A percentile compares a stretch with the other conserved stretches of the same genome.
These are phyloP conservation scores for Eulemur rufifrons DNA, from an alignment of 2,113 vertebrate species.

Conservation along the genomic window DNA sequence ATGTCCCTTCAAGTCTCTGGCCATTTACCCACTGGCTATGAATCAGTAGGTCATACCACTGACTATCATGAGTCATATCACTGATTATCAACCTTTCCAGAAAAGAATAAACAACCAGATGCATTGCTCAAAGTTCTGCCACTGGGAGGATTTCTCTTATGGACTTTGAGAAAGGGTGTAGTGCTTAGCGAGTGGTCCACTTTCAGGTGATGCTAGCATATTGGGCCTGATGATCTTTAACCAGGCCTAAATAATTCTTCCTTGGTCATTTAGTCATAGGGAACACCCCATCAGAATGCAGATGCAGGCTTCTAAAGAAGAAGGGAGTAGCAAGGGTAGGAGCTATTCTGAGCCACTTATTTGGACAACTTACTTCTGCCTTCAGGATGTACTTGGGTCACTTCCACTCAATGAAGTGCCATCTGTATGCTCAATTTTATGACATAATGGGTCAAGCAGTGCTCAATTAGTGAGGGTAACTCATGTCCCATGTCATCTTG, in stretches of 20 bases:
- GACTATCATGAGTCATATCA: neutral
- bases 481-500: neutral
- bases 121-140: neutral
- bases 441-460: neutral
- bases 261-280: neutral
- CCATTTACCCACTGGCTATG: neutral
- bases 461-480: neutral
- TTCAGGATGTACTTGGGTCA: neutral
- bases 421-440: neutral
- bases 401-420: neutral
- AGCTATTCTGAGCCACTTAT: neutral
- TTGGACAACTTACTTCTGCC: neutral
- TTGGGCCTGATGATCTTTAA: neutral
- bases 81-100: neutral
- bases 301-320: neutral
- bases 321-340: neutral
- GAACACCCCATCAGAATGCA: neutral
- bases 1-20: neutral
- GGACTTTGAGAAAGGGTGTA: neutral
- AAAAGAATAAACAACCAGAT: neutral
- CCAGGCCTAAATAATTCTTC: neutral
- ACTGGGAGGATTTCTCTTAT: neutral
- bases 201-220: neutral
- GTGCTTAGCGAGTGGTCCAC: neutral
- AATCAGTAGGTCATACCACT: neutral